Evolutionary conservation across 1,140 invertebrate species (phyloP).

Genomic region (Drosophila miranda): DNA sequence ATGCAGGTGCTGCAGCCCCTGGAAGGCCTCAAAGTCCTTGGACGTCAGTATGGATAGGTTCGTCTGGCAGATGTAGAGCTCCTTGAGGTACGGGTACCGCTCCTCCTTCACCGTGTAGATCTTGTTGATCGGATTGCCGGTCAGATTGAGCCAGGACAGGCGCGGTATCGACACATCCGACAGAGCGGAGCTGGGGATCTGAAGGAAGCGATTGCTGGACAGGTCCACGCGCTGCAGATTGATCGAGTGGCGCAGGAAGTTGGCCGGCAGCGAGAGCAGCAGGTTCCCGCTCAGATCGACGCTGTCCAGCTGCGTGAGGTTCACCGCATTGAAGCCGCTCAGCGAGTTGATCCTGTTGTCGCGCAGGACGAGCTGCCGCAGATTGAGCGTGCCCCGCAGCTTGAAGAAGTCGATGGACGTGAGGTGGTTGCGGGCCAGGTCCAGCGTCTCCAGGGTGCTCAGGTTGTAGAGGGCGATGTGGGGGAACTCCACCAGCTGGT

Average conservation of each 20-base stretch:
- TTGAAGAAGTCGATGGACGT: slow-evolving; percentile 89
- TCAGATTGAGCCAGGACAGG: slow-evolving; percentile 90
- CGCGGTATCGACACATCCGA: slow-evolving; percentile 89
- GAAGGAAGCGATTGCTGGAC: slow-evolving; percentile 90
- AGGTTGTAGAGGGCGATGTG: slow-evolving; percentile 89
- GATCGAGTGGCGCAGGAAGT: slow-evolving; percentile 90
- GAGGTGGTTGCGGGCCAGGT: slow-evolving; percentile 88
- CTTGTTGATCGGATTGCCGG: slow-evolving; percentile 89
- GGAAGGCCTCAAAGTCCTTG: slow-evolving; percentile 94
- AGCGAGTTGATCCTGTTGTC: slow-evolving; percentile 89
- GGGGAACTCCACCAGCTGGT: slow-evolving; percentile 89
- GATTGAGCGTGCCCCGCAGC: slow-evolving; percentile 87
- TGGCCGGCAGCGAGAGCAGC: slow-evolving; percentile 89
- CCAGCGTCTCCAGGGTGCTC: slow-evolving; percentile 88
- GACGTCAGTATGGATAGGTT: slow-evolving; percentile 93
- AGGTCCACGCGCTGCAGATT: slow-evolving; percentile 89
- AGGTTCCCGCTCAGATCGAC: slow-evolving; percentile 90
- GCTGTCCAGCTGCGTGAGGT: slow-evolving; percentile 87
- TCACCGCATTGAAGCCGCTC: slow-evolving; percentile 89
- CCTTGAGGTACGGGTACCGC: slow-evolving; percentile 87
- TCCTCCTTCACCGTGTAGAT: slow-evolving; percentile 83
- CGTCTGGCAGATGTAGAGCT: slow-evolving; percentile 91
- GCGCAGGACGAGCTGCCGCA: slow-evolving; percentile 88
- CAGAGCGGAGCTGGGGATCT: slow-evolving; percentile 91
- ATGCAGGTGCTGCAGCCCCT: slow-evolving; percentile 89